A percentile compares a stretch with the other conserved stretches of the same genome.
phyloP scores from a whole-genome alignment of 2,797 vertebrate genomes.

The Poeciliopsis turneri region DNA sequence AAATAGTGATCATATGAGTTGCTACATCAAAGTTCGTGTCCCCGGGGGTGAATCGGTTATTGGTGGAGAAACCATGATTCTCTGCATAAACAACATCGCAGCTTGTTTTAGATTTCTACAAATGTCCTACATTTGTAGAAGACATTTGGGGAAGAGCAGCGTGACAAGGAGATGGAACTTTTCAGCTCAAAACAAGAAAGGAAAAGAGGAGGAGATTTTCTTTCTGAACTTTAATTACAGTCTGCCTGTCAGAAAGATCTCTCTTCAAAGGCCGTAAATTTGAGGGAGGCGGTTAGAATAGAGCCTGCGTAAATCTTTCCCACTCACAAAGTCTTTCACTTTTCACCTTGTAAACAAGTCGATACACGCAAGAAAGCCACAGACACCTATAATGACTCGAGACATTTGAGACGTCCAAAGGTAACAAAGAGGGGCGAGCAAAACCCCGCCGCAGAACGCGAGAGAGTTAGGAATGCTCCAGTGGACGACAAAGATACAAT shows the following conservation, averaged over 20 bases:
- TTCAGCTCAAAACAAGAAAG: constrained; percentile 43
- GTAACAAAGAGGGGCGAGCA: constrained; percentile 12
- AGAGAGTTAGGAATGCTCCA: constrained; percentile 18
- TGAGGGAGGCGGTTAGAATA: constrained; percentile 75
- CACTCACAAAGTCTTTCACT: constrained; percentile 61
- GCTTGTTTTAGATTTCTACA: constrained; percentile 9
- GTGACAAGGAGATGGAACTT: constrained; percentile 37
- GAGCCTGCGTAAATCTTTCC: constrained; percentile 65
- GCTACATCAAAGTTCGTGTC: neutral
- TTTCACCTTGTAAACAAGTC: constrained; percentile 51
- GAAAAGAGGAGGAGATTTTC: constrained; percentile 37
- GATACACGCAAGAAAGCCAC: constrained; percentile 24
- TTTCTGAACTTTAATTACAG: constrained; percentile 82
- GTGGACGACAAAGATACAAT: neutral
- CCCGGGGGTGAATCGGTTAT: neutral
- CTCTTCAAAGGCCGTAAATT: constrained; percentile 81
- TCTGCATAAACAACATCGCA: neutral
- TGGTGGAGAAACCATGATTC: neutral
- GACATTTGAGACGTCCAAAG: constrained; percentile 16
- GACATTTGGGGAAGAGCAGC: constrained; percentile 11
- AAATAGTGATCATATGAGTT: constrained; percentile 20
- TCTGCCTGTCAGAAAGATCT: constrained; percentile 78
- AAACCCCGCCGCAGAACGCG: neutral
- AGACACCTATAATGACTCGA: neutral
- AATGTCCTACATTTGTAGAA: neutral